Conservation (phyloP, 2,888 invertebrate species). For the Automeris io region DNA sequence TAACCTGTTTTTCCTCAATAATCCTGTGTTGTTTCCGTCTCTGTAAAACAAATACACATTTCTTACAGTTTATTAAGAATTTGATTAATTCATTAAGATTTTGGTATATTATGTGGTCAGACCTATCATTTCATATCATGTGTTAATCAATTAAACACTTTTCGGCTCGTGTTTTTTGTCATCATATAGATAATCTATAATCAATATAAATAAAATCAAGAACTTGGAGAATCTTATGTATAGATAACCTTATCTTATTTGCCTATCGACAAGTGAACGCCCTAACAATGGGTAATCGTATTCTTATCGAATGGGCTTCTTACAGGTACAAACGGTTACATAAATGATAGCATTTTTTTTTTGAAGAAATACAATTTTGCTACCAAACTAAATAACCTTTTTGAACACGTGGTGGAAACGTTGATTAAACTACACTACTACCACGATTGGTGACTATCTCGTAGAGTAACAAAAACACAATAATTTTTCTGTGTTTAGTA, state of each 20-base stretch:
- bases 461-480: too few relatives aligned
- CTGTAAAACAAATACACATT: background rate
- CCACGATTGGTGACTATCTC: too few relatives aligned
- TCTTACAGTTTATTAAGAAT: background rate
- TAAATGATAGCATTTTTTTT: background rate
- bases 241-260: slow-evolving; percentile 16
- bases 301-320: slow-evolving; percentile 23
- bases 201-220: slow-evolving; percentile 11
- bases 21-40: background rate
- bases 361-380: background rate
- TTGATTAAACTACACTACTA: too few relatives aligned
- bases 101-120: slow-evolving; percentile 27
- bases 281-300: slow-evolving; percentile 20
- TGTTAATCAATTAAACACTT: slow-evolving; percentile 58
- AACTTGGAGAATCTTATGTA: slow-evolving; percentile 8
- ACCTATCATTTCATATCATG: slow-evolving; percentile 59
- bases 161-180: slow-evolving; percentile 64
- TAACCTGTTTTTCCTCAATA: background rate
- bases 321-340: slow-evolving; percentile 1
- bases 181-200: slow-evolving; percentile 34
- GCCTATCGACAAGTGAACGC: slow-evolving; percentile 13
- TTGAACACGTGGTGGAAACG: background rate
- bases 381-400: background rate
- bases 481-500: too few relatives aligned
- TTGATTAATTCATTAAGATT: background rate